Evolutionary conservation across 2,113 vertebrate genomes (phyloP).

Genomic region (Xiphophorus couchianus): DNA sequence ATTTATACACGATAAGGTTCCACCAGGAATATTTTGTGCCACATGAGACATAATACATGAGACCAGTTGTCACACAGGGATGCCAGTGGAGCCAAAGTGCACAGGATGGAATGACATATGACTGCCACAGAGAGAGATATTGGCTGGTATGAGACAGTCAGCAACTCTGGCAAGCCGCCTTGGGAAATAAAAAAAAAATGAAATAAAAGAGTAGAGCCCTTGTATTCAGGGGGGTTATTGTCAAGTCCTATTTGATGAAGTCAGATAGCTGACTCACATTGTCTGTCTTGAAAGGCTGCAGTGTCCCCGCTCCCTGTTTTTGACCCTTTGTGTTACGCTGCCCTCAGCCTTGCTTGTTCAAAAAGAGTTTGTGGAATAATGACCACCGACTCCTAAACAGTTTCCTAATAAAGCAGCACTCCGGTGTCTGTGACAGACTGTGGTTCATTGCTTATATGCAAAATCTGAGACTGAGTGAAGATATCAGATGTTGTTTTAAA

Average conservation of each 20-base stretch:
- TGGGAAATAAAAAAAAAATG: slow-evolving; percentile 76
- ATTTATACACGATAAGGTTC: slow-evolving; percentile 20
- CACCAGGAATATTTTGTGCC: slow-evolving; percentile 21
- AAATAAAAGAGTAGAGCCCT: slow-evolving; percentile 72
- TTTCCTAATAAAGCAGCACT: slow-evolving; percentile 12
- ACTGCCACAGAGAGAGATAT: slow-evolving; percentile 71
- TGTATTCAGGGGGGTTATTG: slow-evolving; percentile 76
- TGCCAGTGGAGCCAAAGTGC: slow-evolving; percentile 64
- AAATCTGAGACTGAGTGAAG: slow-evolving; percentile 36
- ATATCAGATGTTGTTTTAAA: slow-evolving; percentile 51
- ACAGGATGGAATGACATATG: slow-evolving; percentile 71
- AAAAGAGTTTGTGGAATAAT: slow-evolving; percentile 51
- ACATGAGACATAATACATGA: slow-evolving; percentile 61
- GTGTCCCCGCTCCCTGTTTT: slow-evolving; percentile 41
- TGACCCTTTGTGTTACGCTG: slow-evolving; percentile 47
- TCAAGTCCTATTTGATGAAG: slow-evolving; percentile 78
- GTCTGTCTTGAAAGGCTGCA: slow-evolving; percentile 62
- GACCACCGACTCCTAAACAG: slow-evolving; percentile 43
- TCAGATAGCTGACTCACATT: slow-evolving; percentile 74
- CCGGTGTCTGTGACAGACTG: slow-evolving; percentile 12
- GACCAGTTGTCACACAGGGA: slow-evolving; percentile 70
- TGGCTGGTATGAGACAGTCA: slow-evolving; percentile 69
- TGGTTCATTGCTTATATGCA: slow-evolving; percentile 29
- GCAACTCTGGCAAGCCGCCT: slow-evolving; percentile 67
- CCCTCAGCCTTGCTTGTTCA: slow-evolving; percentile 41